Base-by-base conservation (phyloP, 2,113 vertebrate species). In the Spermophilus dauricus region DNA sequence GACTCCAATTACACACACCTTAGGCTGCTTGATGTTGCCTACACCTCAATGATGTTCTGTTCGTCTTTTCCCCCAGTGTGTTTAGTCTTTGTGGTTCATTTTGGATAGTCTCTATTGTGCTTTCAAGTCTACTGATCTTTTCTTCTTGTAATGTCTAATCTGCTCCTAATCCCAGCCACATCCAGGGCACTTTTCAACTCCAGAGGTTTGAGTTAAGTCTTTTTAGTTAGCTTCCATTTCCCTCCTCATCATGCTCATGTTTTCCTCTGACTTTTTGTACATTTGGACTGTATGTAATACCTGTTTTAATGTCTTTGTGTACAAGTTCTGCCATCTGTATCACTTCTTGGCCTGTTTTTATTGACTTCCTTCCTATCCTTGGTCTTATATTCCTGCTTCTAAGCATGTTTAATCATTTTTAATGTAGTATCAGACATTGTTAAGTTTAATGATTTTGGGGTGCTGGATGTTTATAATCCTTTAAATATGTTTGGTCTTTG, bases 11-110 rank as follows among this genome's bases (percentile, higher is more conserved):
- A 56, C 32, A 89, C 11, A 37, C 24, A 80, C 28, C 34, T 77
- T 72, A 48, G 37, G 14, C 70, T 88, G 37, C 26, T 91, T 30
- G 10, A 5, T 89, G 8, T 18, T 88, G 32, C 61, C 48, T n/a
- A 4, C 32, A 86, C 9, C 24, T 94, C 53, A 72, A 14, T 78
- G n/a, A 78, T 80, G 72, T 16, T 86, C 61, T 73, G 26, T 80
- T 89, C 28, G 37, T 39, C 86, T 17, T 69, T 72, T 10, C 51
- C 39, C 30, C 39, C 30, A 77, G 34, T 70, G 42, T 58, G 72
- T 81, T 45, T 77, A 81, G 20, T 80, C 84, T 72, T 51, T 83
- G 34, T 51, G n/a, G 83, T 91, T 94, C 48, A 69, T 85, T 94
- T 92, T 80, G 56, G 5, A 17, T 45, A 30, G 53, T 92, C 88